Evolutionary conservation across 2,113 vertebrate species (phyloP), one percentile per base, ranked within the genome.

Genomic region (Microcebus tavaratra): DNA sequence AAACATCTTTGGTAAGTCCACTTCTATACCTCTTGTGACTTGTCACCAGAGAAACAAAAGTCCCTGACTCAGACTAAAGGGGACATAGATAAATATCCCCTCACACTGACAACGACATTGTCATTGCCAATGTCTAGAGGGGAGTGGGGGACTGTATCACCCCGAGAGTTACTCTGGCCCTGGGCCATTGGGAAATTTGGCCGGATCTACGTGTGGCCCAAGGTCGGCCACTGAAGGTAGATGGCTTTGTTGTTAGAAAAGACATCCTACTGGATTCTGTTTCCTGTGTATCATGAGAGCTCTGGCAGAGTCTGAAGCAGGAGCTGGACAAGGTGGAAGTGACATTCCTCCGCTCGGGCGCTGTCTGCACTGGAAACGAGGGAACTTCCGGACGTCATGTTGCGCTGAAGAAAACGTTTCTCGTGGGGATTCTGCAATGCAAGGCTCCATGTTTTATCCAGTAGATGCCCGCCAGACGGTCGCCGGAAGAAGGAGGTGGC

Each of bases 341-440:
- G 48, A 6, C 11, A 5, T 36, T 39, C 34, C 42, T 17, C 48
- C 20, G 20, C 10, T 15, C 1, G 21, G 45, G 18, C 4, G 0
- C 25, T 6, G 59, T 8, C 36, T 17, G 15, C 11, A 0, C 1
- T 1, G 14, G 12, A 45, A 72, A 27, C 84, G 57, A 68, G 68
- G 21, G 8, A 34, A 72, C 57, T 50, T 39, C 13, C 12, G 36
- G 36, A 75, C 29, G 20, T 61, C 5, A 50, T 13, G 12, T 15
- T 13, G 17, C 36, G 31, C 4, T 17, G 36, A 75, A 55, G 55
- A 91, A 65, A 81, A 36, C 1, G 12, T 23, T 13, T 50, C 82
- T 50, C 25, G 29, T 36, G 36, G 15, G 63, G 34, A 80, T 39
- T 70, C 63, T 59, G 61, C 20, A 36, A 13, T 34, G 31, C 79